Conservation (phyloP, 30 jellyfish, hydroid and myxozoan genomes). For the Aurelia sp. region DNA sequence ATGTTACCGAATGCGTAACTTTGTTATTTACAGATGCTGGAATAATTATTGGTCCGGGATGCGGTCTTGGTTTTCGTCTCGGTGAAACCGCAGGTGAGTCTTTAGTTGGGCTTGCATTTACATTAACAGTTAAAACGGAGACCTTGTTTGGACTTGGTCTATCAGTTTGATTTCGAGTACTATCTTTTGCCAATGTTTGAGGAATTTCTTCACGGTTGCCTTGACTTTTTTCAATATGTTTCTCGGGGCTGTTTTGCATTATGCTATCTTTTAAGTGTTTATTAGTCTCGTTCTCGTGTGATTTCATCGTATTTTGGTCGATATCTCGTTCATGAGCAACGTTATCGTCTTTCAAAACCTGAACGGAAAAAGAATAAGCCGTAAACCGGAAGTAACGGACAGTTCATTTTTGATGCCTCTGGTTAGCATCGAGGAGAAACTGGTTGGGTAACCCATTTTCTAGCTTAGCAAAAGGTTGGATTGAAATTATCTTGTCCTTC, state of each 20-base stretch:
- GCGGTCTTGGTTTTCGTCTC: constrained; percentile 82
- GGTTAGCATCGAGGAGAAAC: no score
- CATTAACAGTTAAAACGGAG: constrained; percentile 39
- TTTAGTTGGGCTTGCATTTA: constrained; percentile 14
- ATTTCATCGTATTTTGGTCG: background rate
- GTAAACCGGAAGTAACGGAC: no score
- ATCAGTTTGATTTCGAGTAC: background rate
- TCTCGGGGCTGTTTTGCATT: background rate
- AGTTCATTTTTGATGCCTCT: no score
- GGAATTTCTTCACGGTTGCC: background rate
- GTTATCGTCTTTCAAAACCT: constrained; percentile 54
- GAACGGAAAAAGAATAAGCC: background rate
- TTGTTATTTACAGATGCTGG: constrained; percentile 95
- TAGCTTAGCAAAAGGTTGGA: no score
- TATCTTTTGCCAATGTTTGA: background rate
- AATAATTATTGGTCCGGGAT: constrained; percentile 96
- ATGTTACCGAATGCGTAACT: constrained; percentile 73
- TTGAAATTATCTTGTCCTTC: no score
- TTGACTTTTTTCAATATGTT: background rate
- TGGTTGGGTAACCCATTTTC: no score
- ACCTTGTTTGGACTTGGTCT: constrained; percentile 24
- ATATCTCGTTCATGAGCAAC: constrained; percentile 9
- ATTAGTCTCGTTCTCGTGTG: background rate
- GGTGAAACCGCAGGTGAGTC: constrained; percentile 80
- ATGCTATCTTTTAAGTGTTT: background rate